Base-by-base conservation (phyloP, 2,888 invertebrate genomes). In the Lochmaea crataegi region DNA sequence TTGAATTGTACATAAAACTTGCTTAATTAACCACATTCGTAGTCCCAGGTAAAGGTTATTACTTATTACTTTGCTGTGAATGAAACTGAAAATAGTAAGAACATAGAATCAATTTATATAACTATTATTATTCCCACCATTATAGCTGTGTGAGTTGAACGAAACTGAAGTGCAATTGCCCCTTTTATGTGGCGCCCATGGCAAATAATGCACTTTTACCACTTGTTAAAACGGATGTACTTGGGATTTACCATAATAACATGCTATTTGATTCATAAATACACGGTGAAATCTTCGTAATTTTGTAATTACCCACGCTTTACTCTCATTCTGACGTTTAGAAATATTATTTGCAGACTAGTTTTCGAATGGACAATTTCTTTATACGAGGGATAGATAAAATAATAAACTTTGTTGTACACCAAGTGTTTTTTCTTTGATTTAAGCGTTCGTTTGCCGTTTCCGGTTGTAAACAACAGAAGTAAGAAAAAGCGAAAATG, bases 221-320 rank as follows among this genome's bases (percentile, higher is more conserved):
- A 73, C 75, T 76, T 53, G 74, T 76, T 78, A 76, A 72, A 75
- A 71, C 78, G 78, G 78, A 78, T 78, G 76, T 78, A 77, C 72
- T 70, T 70, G 75, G 75, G 75, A 75, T 78, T 78, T 78, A 77
- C 74, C 75, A 77, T 77, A 78, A 78, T 78, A 66, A 77, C 71
- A 77, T 73, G 73, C 65, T 67, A 78, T 77, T 78, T 76, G 71
- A 65, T 76, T 75, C 73, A 77, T 78, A 78, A 78, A 76, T 77
- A 77, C 72, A 78, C 71, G 58, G 60, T 65, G 45, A 68, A 65
- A 67, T 72, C 73, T 75, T 71, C 71, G 75, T 69, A 78, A 76
- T 76, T 77, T 76, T 51, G 66, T 74, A 78, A 76, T 78, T 76
- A 75, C 71, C 72, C 72, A 73, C 68, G 74, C 68, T 77, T 77